A percentile compares a stretch with the other conserved stretches of the same genome.
These are phyloP conservation scores for Catharus ustulatus DNA, from an alignment of 2,797 vertebrate species.

Conservation along the genomic window DNA sequence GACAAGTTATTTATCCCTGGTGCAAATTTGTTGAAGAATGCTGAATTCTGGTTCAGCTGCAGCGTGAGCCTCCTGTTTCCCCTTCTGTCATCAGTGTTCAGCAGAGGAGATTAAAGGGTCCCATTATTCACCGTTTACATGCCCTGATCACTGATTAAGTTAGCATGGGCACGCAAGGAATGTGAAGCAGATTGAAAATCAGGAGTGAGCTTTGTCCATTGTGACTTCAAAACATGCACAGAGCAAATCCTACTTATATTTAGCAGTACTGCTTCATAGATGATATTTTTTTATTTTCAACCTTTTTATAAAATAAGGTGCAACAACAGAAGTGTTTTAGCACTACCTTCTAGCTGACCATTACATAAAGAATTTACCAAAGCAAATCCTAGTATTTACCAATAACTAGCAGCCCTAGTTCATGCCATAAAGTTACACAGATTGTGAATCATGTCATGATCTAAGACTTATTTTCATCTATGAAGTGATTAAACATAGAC, in stretches of 20 bases:
- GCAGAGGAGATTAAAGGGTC: neutral
- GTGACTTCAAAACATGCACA: neutral
- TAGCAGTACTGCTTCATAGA: neutral
- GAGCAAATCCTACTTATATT: neutral
- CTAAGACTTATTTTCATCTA: neutral
- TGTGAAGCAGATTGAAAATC: neutral
- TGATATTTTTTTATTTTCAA: neutral
- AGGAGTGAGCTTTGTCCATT: neutral
- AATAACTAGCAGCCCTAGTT: neutral
- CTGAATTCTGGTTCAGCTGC: neutral
- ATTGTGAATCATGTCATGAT: neutral
- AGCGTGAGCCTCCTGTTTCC: neutral
- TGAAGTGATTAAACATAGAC: neutral
- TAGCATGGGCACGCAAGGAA: neutral
- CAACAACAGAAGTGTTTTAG: neutral
- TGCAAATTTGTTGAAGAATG: neutral
- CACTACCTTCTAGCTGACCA: neutral
- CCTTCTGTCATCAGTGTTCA: neutral
- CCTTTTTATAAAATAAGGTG: neutral
- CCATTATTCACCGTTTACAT: neutral
- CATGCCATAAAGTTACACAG: fast-evolving
- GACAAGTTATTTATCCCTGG: neutral
- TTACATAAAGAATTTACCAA: neutral
- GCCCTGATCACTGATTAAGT: neutral
- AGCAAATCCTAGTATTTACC: neutral